phyloP scores from a whole-genome alignment of 2,113 vertebrate species.

The Hydropotes inermis region DNA sequence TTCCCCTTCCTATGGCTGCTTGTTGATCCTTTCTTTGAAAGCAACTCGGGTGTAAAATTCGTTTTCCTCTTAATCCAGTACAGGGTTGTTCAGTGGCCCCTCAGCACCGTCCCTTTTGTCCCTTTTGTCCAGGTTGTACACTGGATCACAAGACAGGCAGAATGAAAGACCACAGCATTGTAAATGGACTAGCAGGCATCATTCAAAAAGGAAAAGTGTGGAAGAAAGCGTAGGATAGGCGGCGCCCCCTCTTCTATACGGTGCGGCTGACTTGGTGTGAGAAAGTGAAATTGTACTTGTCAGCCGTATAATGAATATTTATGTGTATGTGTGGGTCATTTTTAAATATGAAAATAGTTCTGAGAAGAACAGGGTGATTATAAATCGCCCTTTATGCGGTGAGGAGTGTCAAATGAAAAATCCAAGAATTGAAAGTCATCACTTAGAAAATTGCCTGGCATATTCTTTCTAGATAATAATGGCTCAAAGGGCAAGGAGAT shows the following conservation, averaged over 20 bases:
- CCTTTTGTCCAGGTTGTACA: not conserved
- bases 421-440: not conserved
- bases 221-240: rapidly evolving
- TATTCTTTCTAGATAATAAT: not conserved
- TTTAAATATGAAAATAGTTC: not conserved
- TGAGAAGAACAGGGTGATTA: not conserved
- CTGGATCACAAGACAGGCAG: not conserved
- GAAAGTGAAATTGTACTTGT: not conserved
- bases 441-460: not conserved
- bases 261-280: not conserved
- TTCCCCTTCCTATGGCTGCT: not conserved
- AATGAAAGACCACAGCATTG: not conserved
- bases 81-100: not conserved
- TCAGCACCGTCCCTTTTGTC: not conserved
- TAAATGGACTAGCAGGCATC: not conserved
- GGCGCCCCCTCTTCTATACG: rapidly evolving
- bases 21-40: not conserved
- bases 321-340: not conserved
- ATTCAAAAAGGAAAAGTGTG: not conserved
- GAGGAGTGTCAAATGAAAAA: not conserved
- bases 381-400: not conserved
- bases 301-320: not conserved
- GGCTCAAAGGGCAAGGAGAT: not conserved
- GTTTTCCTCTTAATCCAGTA: not conserved
- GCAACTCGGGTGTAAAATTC: not conserved